A percentile compares a stretch with the other conserved stretches of the same genome.
Conservation (phyloP, 2,113 vertebrate species). For the Paratilapia polleni region DNA sequence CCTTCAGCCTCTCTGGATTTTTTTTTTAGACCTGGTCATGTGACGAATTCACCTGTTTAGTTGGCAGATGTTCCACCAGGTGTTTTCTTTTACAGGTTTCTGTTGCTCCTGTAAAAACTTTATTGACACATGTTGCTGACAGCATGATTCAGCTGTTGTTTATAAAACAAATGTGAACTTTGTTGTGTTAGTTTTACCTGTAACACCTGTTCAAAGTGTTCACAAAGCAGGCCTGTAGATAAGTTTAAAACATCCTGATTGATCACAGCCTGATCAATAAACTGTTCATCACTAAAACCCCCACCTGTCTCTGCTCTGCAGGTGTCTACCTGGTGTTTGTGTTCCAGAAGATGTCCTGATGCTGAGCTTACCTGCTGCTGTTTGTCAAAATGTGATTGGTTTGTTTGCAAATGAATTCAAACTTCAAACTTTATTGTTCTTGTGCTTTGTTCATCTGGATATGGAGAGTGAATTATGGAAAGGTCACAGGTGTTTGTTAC, state of each 20-base stretch:
- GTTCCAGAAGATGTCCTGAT: constrained; percentile 89
- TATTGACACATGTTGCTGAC: no score
- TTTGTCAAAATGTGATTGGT: neutral
- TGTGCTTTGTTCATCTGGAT: neutral
- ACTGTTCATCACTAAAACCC: neutral
- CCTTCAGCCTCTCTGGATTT: no score
- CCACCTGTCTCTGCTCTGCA: constrained; percentile 51
- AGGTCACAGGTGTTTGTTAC: neutral
- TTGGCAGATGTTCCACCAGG: no score
- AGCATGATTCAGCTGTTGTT: neutral
- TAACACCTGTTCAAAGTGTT: neutral
- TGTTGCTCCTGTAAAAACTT: no score
- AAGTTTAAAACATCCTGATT: no score
- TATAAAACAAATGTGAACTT: neutral
- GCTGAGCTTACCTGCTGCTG: neutral
- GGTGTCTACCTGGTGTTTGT: constrained; percentile 96
- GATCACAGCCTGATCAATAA: neutral
- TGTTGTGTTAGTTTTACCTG: neutral
- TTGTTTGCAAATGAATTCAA: constrained; percentile 14
- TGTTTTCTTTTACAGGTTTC: no score
- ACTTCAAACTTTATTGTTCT: neutral
- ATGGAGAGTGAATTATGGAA: neutral
- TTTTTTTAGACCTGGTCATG: no score
- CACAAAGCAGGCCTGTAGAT: no score
- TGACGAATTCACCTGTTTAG: no score